Evolutionary conservation across 2,797 vertebrate species (phyloP), one percentile per base, ranked within the genome.

Genomic region (Brachyalestes nurse): DNA sequence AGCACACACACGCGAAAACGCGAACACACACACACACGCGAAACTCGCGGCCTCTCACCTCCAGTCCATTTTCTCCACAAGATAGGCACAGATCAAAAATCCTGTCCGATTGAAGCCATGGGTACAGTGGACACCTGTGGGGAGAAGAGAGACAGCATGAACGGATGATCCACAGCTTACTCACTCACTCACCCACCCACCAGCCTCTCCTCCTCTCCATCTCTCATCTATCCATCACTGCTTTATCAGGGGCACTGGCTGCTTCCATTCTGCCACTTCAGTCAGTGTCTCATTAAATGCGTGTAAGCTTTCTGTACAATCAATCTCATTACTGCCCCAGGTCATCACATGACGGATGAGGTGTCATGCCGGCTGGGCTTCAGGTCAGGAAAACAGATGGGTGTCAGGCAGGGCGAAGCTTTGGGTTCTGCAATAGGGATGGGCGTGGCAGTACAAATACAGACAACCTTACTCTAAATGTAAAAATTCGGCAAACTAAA

Each of bases 11-110:
- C 75, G 14, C 53, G n/a, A n/a, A 60, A 12, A 51, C 51, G 60
- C 51, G 67, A 14, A 40, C n/a, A 47, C n/a, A 45, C 55, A 62
- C 25, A 62, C 23, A 47, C 14, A 21, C 45, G 34, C 34, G 34
- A 65, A 12, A 8, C 14, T 21, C 6, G 21, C 45, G 21, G 14
- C 60, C 3, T 55, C 81, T 95, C 95, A 99, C 98, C 98, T 99
- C 98, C 98, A 99, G 93, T 99, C 98, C 96, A 99, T 92, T 90
- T 99, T 99, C 91, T 98, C 97, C 6, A 99, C 97, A 93, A 99
- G 93, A 94, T 97, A 99, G 65, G 97, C 97, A 93, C 97, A 99
- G 88, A 99, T 96, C 88, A 99, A 95, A 90, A 99, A 99, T 86
- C 98, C 98, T 13, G 98, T 99, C 82, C 97, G 94, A 80, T 99